Conservation (phyloP, 1,140 invertebrate genomes). For the Calephelis nemesis region DNA sequence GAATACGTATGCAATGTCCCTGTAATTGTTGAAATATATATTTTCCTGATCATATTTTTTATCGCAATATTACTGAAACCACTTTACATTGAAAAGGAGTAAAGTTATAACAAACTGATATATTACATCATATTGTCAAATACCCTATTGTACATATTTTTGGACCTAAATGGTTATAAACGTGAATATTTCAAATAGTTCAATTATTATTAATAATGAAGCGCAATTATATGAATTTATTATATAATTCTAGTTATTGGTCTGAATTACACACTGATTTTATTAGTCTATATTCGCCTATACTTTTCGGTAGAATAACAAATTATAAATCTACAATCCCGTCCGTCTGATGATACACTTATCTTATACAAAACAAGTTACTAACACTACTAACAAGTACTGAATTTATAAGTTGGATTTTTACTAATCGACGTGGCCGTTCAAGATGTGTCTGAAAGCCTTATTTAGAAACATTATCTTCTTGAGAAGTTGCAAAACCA, state of each 20-base stretch:
- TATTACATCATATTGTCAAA: background rate
- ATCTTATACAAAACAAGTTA: constrained; percentile 3
- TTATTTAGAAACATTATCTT: no score
- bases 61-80: background rate
- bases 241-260: no score
- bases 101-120: no score
- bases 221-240: no score
- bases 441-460: no score
- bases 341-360: background rate
- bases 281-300: no score
- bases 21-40: background rate
- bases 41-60: background rate
- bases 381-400: no score
- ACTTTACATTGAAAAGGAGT: no score
- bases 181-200: background rate
- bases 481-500: no score
- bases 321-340: background rate
- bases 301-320: background rate
- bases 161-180: background rate
- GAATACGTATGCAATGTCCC: background rate
- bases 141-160: background rate
- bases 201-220: background rate
- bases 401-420: no score
- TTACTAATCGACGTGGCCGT: no score
- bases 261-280: no score